A percentile compares a stretch with the other conserved stretches of the same genome.
These are phyloP conservation scores for Tauraco erythrolophus DNA, from an alignment of 2,113 vertebrate species.

Conservation along the genomic window DNA sequence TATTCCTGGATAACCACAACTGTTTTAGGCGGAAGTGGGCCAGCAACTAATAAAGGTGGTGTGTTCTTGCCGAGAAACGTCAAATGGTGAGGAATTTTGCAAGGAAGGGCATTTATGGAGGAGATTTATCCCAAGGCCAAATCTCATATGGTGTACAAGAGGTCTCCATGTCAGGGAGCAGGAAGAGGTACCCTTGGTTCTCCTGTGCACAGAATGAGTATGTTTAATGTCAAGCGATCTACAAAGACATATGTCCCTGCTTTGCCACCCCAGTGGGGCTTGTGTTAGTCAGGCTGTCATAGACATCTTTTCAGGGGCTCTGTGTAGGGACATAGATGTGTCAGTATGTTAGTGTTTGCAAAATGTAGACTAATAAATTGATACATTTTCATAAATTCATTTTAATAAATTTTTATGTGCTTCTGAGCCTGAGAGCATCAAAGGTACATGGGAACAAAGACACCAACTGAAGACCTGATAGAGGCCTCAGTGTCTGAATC, in stretches of 20 bases:
- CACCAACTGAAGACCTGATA: background rate
- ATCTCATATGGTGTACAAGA: background rate
- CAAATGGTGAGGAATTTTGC: background rate
- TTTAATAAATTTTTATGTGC: background rate
- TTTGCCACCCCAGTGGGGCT: background rate
- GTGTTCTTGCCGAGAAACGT: background rate
- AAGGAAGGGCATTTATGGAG: background rate
- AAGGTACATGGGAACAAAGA: background rate
- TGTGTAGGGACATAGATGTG: background rate
- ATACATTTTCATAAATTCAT: background rate
- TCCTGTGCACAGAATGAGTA: rapidly evolving
- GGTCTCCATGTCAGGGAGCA: background rate
- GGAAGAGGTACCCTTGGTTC: background rate
- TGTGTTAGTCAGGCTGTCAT: background rate
- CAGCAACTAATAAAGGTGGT: background rate
- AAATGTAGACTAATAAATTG: background rate
- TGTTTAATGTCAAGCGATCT: background rate
- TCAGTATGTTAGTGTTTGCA: background rate
- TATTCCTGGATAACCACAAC: background rate
- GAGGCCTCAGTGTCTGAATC: background rate
- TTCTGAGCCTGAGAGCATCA: background rate
- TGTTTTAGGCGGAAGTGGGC: background rate
- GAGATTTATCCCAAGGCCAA: background rate
- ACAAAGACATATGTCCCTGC: background rate
- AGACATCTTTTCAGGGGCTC: background rate